A percentile compares a stretch with the other conserved stretches of the same genome.
Evolutionary conservation across 2,113 vertebrate genomes (phyloP).

Genomic region (Chaetodon auriga): DNA sequence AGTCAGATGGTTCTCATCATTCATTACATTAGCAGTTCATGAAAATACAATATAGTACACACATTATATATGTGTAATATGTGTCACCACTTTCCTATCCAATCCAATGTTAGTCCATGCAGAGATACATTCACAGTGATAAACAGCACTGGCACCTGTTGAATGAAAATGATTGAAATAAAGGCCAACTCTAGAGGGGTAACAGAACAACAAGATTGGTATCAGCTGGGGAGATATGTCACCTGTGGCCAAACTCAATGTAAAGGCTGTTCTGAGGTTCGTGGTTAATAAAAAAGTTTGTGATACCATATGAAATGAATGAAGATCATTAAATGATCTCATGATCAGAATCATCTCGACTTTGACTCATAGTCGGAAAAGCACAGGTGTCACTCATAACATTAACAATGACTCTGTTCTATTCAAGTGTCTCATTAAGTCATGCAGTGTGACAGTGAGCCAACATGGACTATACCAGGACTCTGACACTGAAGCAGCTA

Average conservation of each 20-base stretch:
- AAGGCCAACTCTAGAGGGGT: no score
- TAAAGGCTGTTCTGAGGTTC: neutral
- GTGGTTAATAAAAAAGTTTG: neutral
- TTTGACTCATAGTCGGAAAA: neutral
- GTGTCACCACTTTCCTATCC: neutral
- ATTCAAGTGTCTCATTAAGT: neutral
- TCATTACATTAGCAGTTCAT: neutral
- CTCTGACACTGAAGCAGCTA: neutral
- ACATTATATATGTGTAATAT: neutral
- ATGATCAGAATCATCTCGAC: no score
- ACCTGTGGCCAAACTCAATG: neutral
- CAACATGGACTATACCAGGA: neutral
- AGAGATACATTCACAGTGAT: neutral
- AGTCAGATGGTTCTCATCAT: neutral
- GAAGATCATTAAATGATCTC: neutral
- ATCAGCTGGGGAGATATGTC: neutral
- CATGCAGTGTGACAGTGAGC: neutral
- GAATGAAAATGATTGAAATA: neutral
- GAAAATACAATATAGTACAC: no score
- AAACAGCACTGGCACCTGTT: constrained; percentile 12
- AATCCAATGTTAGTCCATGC: neutral
- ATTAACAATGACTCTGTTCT: neutral
- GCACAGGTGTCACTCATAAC: neutral
- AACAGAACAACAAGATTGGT: neutral
- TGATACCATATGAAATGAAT: neutral